Percentiles rank a stretch among this genome's conserved stretches.
phyloP scores from a whole-genome alignment of 1,140 invertebrate genomes.

The Cydia fagiglandana region DNA sequence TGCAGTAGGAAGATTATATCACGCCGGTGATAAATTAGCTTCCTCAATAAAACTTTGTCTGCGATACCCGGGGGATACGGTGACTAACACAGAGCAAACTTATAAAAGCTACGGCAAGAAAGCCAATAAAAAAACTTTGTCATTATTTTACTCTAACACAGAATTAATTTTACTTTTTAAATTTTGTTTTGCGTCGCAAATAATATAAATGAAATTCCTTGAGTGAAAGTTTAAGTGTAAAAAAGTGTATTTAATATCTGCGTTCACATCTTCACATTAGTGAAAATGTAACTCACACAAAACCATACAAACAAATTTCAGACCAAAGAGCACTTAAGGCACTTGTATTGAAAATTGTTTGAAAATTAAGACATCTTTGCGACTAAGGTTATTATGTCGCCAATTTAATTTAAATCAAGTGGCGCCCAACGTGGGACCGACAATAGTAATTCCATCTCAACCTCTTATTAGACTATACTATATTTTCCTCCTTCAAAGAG shows the following conservation, averaged over 20 bases:
- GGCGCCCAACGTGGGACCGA: conserved; percentile 55
- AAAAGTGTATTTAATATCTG: no score
- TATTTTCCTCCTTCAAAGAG: conserved; percentile 43
- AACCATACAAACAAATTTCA: neutral
- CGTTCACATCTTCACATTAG: no score
- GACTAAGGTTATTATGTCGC: neutral
- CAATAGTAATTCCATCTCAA: conserved; percentile 51
- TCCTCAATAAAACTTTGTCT: conserved; percentile 46
- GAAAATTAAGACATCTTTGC: neutral
- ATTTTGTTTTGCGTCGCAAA: neutral
- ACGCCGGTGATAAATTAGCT: conserved; percentile 53
- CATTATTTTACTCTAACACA: neutral
- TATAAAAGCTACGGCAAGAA: neutral
- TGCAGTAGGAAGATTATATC: conserved; percentile 54
- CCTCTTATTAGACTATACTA: conserved; percentile 46
- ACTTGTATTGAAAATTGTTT: neutral
- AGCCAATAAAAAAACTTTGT: neutral
- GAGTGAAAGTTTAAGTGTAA: no score
- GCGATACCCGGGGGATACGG: conserved; percentile 31
- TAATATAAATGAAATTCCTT: no score
- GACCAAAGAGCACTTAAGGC: no score
- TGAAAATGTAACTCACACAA: no score
- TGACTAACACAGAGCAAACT: conserved; percentile 19
- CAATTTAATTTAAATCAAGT: conserved; percentile 32
- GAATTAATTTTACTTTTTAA: neutral